Evolutionary conservation across 2,888 invertebrate genomes (phyloP).

Genomic region (Drosophila tanythrix): DNA sequence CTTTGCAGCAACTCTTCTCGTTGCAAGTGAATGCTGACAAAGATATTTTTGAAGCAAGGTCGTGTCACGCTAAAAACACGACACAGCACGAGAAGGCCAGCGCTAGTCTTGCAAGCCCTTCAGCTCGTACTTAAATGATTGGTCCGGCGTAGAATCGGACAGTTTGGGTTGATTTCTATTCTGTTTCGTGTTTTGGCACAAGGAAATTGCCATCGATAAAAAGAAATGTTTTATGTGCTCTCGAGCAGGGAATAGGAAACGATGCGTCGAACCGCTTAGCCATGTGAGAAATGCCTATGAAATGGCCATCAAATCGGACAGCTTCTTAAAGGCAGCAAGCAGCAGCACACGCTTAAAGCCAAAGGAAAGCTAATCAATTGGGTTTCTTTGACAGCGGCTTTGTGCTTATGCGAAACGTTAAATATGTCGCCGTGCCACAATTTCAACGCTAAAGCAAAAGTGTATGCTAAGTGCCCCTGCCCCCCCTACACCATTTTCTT

Average conservation of each 20-base stretch:
- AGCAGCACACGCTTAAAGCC: conserved; percentile 33
- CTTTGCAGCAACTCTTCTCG: background rate
- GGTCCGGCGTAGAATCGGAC: conserved; percentile 24
- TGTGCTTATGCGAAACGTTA: background rate
- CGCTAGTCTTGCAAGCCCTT: background rate
- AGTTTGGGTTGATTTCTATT: conserved; percentile 19
- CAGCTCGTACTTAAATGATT: conserved; percentile 47
- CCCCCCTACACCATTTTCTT: background rate
- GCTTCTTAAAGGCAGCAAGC: conserved; percentile 20
- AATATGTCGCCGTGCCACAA: conserved; percentile 7
- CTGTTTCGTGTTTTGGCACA: conserved; percentile 31
- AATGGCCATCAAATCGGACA: conserved; percentile 42
- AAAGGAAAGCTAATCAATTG: conserved; percentile 36
- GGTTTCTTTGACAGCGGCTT: conserved; percentile 4
- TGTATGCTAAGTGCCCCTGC: conserved; percentile 8
- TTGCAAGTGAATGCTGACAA: background rate
- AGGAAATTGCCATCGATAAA: conserved; percentile 70
- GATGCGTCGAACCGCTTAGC: conserved; percentile 26
- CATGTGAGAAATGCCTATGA: conserved; percentile 54
- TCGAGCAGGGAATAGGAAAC: conserved; percentile 17
- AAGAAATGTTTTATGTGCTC: conserved; percentile 49
- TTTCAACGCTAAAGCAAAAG: conserved; percentile 15
- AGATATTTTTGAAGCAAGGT: background rate
- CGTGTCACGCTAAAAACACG: background rate
- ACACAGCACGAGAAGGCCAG: background rate